phyloP scores from a whole-genome alignment of 2,797 vertebrate genomes.

The Esox masquinongy region DNA sequence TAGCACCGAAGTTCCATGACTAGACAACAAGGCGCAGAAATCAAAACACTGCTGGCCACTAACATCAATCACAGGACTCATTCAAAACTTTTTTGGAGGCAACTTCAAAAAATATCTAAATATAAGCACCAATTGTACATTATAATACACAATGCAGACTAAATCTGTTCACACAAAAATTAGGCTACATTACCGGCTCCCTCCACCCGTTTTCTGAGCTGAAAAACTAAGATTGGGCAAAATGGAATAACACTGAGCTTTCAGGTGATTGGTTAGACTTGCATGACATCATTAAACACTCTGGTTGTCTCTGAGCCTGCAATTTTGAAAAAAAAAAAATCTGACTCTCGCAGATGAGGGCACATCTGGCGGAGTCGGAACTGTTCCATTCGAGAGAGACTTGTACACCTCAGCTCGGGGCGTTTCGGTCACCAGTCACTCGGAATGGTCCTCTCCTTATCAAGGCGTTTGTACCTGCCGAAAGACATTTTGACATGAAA shows the following conservation, averaged over 20 bases:
- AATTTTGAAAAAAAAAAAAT: conserved; percentile 44
- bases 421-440: conserved; percentile 26
- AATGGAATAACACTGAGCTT: conserved; percentile 24
- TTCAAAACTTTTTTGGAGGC: not conserved
- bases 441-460: conserved; percentile 21
- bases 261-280: conserved; percentile 66
- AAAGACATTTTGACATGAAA: conserved; percentile 20
- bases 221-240: not conserved
- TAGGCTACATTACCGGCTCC: not conserved
- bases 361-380: conserved; percentile 47
- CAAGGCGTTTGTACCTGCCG: conserved; percentile 20
- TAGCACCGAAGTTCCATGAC: not conserved
- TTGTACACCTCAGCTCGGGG: conserved; percentile 26
- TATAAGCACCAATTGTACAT: not conserved
- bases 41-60: not conserved
- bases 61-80: not conserved
- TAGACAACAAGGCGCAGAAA: not conserved
- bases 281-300: conserved; percentile 67
- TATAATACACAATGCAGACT: not conserved
- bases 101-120: not conserved
- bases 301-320: conserved; percentile 28
- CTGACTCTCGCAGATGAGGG: conserved; percentile 37
- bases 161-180: not conserved
- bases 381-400: conserved; percentile 19
- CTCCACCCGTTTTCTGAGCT: not conserved